Base-by-base conservation (phyloP, 1,140 invertebrate genomes). In the Oncopodura yosiiana region DNA sequence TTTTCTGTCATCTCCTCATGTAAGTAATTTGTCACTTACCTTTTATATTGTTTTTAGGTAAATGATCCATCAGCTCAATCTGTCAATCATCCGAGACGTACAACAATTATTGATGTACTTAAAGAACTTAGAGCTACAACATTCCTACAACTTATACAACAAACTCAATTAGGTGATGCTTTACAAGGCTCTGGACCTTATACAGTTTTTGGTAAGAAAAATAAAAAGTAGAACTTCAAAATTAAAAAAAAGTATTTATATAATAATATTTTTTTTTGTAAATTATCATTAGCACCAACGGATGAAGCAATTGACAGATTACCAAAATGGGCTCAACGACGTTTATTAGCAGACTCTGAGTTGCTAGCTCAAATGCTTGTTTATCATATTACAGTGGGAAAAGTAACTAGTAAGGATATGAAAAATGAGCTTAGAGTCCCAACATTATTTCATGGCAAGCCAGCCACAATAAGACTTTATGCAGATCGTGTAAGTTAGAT, bases 181-280 rank as follows among this genome's bases (percentile, higher is more conserved):
- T 49, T 64, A 9, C 62, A 64, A 52, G 60, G 60, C 0, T 62
- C 60, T 14, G 63, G 63, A 2, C 63, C 63, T 18, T 65, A 64
- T 34, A 65, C 64, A 3, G 62, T 65, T 5, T 65, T 65, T 48
- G n/a, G n/a, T n/a, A n/a, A n/a, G n/a, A n/a, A n/a, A n/a, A n/a
- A n/a, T n/a, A n/a, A n/a, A n/a, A n/a, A n/a, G n/a, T n/a, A n/a
- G n/a, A n/a, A n/a, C n/a, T n/a, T n/a, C n/a, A n/a, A n/a, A n/a
- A n/a, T n/a, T n/a, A n/a, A n/a, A n/a, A n/a, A n/a, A n/a, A n/a
- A n/a, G n/a, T n/a, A n/a, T n/a, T n/a, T n/a, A n/a, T n/a, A n/a
- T n/a, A n/a, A n/a, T n/a, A n/a, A n/a, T n/a, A n/a, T n/a, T n/a
- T n/a, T n/a, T n/a, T n/a, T n/a, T n/a, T n/a, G n/a, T n/a, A n/a